Conservation (phyloP, 1,140 invertebrate genomes). For the Papilio dardanus region DNA sequence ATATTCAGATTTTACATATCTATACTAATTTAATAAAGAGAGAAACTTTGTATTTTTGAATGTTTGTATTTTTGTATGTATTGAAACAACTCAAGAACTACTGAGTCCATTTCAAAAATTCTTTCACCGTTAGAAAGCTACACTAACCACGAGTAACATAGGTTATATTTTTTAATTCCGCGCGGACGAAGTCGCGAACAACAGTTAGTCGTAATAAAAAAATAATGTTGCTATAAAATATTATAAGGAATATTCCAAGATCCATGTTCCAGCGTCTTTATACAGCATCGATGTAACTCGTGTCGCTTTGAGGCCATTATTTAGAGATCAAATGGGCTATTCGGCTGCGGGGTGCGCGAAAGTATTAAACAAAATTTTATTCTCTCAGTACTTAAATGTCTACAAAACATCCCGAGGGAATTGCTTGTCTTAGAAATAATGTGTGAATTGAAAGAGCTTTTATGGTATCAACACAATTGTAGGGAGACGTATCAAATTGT, state of each 20-base stretch:
- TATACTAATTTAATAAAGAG: too few relatives aligned
- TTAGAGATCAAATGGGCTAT: slow-evolving; percentile 67
- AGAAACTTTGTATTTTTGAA: too few relatives aligned
- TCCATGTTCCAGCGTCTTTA: slow-evolving; percentile 46
- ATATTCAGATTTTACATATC: too few relatives aligned
- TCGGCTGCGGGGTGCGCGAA: slow-evolving; percentile 50
- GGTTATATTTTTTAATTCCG: too few relatives aligned
- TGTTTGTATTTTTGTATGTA: too few relatives aligned
- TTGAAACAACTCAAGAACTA: too few relatives aligned
- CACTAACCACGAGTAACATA: too few relatives aligned
- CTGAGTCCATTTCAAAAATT: too few relatives aligned
- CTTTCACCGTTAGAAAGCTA: too few relatives aligned
- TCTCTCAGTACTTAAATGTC: slow-evolving; percentile 60
- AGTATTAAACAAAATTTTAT: slow-evolving; percentile 72
- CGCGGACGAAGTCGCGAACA: too few relatives aligned
- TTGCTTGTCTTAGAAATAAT: slow-evolving; percentile 23
- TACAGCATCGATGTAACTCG: slow-evolving; percentile 58
- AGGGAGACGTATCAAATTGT: neutral
- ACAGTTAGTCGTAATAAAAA: neutral
- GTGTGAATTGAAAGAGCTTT: slow-evolving; percentile 5
- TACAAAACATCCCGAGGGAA: slow-evolving; percentile 38
- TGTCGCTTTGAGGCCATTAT: slow-evolving; percentile 60
- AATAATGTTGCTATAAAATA: neutral
- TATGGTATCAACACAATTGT: neutral
- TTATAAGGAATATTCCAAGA: slow-evolving; percentile 23